Percentiles rank a stretch among this genome's conserved stretches.
phyloP scores from a whole-genome alignment of 1,140 invertebrate species.

The Drosophila setifemur region DNA sequence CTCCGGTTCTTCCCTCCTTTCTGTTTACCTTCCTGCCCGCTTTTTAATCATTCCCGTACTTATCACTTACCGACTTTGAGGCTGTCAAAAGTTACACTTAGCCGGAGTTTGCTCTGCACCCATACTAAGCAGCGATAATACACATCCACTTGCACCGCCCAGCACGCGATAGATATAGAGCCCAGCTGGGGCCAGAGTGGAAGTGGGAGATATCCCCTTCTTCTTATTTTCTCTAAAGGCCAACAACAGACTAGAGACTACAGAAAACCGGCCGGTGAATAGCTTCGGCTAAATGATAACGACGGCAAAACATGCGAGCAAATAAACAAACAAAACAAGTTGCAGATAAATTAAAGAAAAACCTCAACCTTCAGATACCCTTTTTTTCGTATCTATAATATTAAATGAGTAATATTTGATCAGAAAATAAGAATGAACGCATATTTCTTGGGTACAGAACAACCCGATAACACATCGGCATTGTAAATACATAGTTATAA shows the following conservation, averaged over 20 bases:
- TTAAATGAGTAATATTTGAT: no score
- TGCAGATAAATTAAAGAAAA: neutral
- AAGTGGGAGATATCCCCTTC: no score
- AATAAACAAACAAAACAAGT: slow-evolving; percentile 53
- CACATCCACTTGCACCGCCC: slow-evolving; percentile 8
- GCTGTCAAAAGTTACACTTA: slow-evolving; percentile 69
- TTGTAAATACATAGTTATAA: neutral
- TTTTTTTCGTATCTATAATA: neutral
- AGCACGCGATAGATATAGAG: slow-evolving; percentile 23
- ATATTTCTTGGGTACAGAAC: no score
- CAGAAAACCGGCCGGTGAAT: slow-evolving; percentile 64
- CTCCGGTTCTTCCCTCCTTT: neutral
- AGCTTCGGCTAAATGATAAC: slow-evolving; percentile 61
- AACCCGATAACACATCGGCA: neutral
- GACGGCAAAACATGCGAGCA: slow-evolving; percentile 59
- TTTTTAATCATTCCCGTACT: slow-evolving; percentile 29
- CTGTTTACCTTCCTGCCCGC: slow-evolving; percentile 8
- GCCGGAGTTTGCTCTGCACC: slow-evolving; percentile 29
- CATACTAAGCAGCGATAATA: neutral
- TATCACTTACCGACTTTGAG: slow-evolving; percentile 59
- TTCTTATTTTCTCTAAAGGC: no score
- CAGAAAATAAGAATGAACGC: no score
- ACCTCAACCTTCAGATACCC: slow-evolving; percentile 11
- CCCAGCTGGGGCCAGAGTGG: neutral
- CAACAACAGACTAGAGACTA: slow-evolving; percentile 12